Base-by-base conservation (phyloP, 2,888 invertebrate genomes). In the Aleiodes leptofemur region DNA sequence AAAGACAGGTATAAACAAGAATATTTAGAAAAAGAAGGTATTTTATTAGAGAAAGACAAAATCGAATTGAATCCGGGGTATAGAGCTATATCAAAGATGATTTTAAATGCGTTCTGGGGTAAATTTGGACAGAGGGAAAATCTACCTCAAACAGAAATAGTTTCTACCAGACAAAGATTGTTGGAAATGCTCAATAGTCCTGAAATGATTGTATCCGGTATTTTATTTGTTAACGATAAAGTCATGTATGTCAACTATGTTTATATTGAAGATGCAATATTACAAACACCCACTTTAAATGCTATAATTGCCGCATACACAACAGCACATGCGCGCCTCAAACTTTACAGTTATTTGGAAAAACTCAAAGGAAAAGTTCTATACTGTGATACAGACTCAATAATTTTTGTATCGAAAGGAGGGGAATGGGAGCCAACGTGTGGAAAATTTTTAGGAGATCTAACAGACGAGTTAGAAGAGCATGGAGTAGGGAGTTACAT, bases 251-350 rank as follows among this genome's bases (percentile, higher is more conserved):
- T 23, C 2, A 23, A 23, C 23, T 23, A 23, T 23, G 23, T 23
- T 23, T 23, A 23, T 23, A 23, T 23, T 23, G 23, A 23, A 1
- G 83, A 83, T 38, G 73, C 76, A 59, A 38, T 68, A 34, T 31
- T 48, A 29, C 48, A 68, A 2, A 72, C 78, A 13, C 69, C 76
- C 57, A 61, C 72, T 4, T 79, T 77, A 7, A 87, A 85, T 76
- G 81, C 85, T 0, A 80, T 83, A 13, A 82, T 90, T 8, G 89
- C 88, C 0, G 82, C 84, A 0, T 88, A 85, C 66, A 86, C 86
- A 5, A 88, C 88, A 1, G 72, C 84, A 3, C 80, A 83, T 34
- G 86, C 88, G 0, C 31, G 87, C 7, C 66, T 89, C 1, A 83
- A 85, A 74, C 76, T 90, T 0, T 87, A 86, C 73, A 68, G 72